Evolutionary conservation across 1,140 invertebrate species (phyloP).

Genomic region (Drosophila persimilis): DNA sequence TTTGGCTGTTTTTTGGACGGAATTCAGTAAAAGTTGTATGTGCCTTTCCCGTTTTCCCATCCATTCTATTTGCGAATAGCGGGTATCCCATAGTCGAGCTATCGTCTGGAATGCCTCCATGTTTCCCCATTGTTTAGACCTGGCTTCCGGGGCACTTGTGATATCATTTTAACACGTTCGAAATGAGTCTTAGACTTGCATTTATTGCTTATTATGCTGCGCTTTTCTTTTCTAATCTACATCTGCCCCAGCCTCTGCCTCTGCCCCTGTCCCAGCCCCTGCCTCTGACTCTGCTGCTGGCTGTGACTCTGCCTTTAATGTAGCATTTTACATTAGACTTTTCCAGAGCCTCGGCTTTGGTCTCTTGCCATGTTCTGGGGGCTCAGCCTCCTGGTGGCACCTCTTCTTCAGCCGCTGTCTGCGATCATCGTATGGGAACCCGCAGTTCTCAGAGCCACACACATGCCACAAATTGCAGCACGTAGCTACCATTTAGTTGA

Average conservation of each 20-base stretch:
- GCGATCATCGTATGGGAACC: slow-evolving; percentile 13
- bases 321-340: neutral
- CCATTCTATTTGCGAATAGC: too few species aligned
- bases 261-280: neutral
- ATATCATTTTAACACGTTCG: slow-evolving; percentile 51
- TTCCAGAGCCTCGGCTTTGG: neutral
- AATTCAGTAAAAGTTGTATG: too few species aligned
- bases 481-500: slow-evolving; percentile 62
- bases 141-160: slow-evolving; percentile 34
- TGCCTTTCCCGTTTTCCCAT: slow-evolving; percentile 7
- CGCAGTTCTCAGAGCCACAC: slow-evolving; percentile 15
- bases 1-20: too few species aligned
- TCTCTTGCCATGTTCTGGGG: too few species aligned
- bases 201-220: slow-evolving; percentile 58
- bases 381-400: slow-evolving; percentile 5
- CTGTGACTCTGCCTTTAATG: neutral
- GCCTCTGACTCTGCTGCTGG: neutral
- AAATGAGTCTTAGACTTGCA: slow-evolving; percentile 43
- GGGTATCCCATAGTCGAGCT: too few species aligned
- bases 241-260: slow-evolving; percentile 18
- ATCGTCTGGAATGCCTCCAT: neutral
- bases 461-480: slow-evolving; percentile 55
- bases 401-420: too few species aligned
- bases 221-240: slow-evolving; percentile 59
- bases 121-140: slow-evolving; percentile 37